These are phyloP conservation scores for Xerus rutilus DNA, from an alignment of 2,797 vertebrate species.

Conservation along the genomic window DNA sequence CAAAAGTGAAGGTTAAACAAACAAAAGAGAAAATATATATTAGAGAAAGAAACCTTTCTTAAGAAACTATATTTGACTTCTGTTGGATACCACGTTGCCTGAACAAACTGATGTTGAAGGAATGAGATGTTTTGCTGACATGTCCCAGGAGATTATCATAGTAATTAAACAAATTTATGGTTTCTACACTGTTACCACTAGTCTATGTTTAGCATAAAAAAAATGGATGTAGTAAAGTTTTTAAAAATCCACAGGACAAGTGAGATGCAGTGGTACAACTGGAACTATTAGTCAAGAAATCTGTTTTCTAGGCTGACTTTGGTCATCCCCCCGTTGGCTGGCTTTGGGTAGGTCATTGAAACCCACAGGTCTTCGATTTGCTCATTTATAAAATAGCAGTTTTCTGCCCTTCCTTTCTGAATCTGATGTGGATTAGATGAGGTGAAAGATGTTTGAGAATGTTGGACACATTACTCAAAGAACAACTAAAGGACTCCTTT, in stretches of 20 bases:
- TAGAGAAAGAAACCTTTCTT: not conserved
- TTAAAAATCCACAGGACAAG: not conserved
- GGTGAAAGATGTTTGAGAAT: not conserved
- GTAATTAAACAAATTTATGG: not conserved
- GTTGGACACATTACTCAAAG: not conserved
- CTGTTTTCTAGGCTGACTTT: not conserved
- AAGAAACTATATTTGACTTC: not conserved
- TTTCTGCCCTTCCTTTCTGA: not conserved
- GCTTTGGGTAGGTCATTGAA: not conserved
- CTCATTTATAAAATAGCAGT: slow-evolving; percentile 9
- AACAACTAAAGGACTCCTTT: not conserved
- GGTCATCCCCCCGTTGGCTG: not conserved
- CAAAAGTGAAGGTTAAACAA: not conserved
- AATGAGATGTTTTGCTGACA: not conserved
- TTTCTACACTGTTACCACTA: not conserved
- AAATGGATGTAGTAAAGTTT: not conserved
- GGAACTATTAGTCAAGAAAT: not conserved
- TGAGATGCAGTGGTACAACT: not conserved
- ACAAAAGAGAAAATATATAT: not conserved
- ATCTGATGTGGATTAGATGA: not conserved
- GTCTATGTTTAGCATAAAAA: not conserved
- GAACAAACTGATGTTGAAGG: not conserved
- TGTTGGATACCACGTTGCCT: not conserved
- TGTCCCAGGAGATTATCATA: not conserved
- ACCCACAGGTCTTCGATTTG: not conserved